phyloP scores from a whole-genome alignment of 2,888 invertebrate genomes.

The Thecophora atra region DNA sequence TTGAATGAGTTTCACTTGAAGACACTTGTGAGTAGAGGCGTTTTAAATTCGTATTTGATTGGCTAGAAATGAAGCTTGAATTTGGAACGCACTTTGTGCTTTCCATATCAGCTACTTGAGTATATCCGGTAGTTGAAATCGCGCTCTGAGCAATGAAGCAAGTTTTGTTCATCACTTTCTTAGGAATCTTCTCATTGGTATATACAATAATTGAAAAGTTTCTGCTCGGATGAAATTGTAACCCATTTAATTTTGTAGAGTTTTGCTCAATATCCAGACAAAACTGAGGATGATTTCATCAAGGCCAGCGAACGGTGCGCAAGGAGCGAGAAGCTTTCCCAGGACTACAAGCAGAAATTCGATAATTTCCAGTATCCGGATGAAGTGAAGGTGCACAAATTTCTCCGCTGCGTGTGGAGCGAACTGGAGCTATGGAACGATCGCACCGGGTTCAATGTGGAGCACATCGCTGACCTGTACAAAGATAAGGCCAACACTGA shows the following conservation, averaged over 20 bases:
- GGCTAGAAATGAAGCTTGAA: no score
- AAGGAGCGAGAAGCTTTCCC: conserved; percentile 26
- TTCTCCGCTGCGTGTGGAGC: conserved; percentile 45
- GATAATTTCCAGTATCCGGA: conserved; percentile 47
- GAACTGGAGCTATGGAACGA: conserved; percentile 48
- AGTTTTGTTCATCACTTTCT: conserved; percentile 14
- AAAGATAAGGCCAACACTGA: conserved; percentile 48
- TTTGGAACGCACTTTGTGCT: conserved; percentile 2
- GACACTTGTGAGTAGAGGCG: no score
- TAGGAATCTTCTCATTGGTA: conserved; percentile 19
- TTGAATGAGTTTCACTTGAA: no score
- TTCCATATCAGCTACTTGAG: conserved; percentile 1
- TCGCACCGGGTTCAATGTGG: conserved; percentile 46
- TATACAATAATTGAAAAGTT: background rate
- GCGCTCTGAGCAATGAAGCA: conserved; percentile 17
- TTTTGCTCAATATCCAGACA: conserved; percentile 36
- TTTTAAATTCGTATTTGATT: no score
- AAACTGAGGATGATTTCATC: conserved; percentile 42
- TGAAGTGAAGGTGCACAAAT: conserved; percentile 45
- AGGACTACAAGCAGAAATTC: conserved; percentile 37
- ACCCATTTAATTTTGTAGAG: conserved; percentile 20
- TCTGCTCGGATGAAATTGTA: no score
- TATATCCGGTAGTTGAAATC: conserved; percentile 2
- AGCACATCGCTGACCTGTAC: conserved; percentile 47
- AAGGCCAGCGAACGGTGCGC: conserved; percentile 41